Evolutionary conservation across 2,888 invertebrate genomes (phyloP).

Genomic region (Rhyacophila evoluta): DNA sequence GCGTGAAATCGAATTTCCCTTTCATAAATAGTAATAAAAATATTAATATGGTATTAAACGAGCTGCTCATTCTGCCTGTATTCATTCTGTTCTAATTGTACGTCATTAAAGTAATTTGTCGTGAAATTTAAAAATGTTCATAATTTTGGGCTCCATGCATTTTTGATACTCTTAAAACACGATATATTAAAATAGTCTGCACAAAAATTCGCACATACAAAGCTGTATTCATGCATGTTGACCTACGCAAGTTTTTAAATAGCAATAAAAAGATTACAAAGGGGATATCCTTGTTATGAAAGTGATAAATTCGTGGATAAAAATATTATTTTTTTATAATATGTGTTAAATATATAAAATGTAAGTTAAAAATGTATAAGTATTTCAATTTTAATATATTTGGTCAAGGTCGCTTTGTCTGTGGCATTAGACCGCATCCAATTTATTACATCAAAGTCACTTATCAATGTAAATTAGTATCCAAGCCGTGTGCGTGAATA

Average conservation of each 20-base stretch:
- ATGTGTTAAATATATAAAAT: too few relatives aligned
- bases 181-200: neutral
- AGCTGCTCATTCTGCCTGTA: neutral
- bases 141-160: neutral
- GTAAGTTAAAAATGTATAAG: too few relatives aligned
- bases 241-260: neutral
- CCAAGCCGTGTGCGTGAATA: too few relatives aligned
- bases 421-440: too few relatives aligned
- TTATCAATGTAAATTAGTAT: too few relatives aligned
- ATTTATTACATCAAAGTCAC: too few relatives aligned
- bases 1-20: neutral
- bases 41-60: neutral
- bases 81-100: conserved; percentile 2
- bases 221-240: neutral
- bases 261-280: too few relatives aligned
- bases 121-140: conserved; percentile 18
- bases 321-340: too few relatives aligned
- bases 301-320: too few relatives aligned
- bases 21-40: neutral
- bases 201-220: neutral
- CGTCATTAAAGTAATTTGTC: conserved; percentile 35
- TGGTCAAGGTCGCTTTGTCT: too few relatives aligned
- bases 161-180: neutral
- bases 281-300: too few relatives aligned
- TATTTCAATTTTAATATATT: too few relatives aligned